phyloP scores from a whole-genome alignment of 2,113 vertebrate species.

The Onychostruthus taczanowskii region DNA sequence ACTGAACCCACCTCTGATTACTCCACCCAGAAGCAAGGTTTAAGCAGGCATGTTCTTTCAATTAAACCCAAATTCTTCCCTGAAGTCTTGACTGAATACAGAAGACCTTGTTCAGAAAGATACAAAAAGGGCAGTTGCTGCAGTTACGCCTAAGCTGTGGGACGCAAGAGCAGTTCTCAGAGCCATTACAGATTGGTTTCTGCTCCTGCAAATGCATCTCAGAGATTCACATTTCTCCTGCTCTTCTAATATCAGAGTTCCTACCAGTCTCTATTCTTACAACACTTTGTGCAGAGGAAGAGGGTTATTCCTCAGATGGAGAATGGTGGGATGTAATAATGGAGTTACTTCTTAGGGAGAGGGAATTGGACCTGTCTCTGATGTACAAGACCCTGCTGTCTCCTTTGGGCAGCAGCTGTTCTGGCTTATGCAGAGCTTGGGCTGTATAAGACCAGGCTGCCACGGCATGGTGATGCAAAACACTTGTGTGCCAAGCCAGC shows the following conservation, averaged over 20 bases:
- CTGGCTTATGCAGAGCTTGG: background rate
- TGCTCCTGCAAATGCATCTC: background rate
- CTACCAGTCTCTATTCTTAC: background rate
- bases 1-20: background rate
- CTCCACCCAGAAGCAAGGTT: conserved; percentile 37
- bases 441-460: background rate
- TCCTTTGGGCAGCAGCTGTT: background rate
- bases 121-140: background rate
- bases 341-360: background rate
- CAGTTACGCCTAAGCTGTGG: background rate
- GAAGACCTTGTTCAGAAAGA: background rate
- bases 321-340: background rate
- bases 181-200: background rate
- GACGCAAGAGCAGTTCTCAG: background rate
- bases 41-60: conserved; percentile 23
- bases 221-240: background rate
- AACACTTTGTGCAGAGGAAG: background rate
- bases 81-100: background rate
- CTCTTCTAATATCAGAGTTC: background rate
- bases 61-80: conserved; percentile 25
- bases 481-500: background rate
- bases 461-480: accelerated
- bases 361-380: background rate
- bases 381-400: background rate
- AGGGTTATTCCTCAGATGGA: background rate